These are phyloP conservation scores for Arenaria interpres DNA, from an alignment of 2,113 vertebrate genomes.

Conservation along the genomic window DNA sequence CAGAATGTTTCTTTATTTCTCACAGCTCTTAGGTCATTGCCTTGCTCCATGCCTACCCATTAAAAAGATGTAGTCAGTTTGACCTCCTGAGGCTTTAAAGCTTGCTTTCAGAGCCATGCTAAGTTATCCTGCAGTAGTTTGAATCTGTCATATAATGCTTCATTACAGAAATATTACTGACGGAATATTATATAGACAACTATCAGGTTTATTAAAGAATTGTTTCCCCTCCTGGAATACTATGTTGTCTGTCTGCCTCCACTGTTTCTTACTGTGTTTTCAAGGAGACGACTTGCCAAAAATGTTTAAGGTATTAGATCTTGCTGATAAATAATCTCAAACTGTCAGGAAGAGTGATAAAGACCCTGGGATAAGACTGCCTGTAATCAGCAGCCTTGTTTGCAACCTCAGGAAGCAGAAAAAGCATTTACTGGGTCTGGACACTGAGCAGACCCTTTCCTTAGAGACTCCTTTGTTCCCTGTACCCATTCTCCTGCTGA, in stretches of 20 bases:
- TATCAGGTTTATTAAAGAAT: neutral
- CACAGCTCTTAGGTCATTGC: slow-evolving; percentile 36
- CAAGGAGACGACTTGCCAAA: neutral
- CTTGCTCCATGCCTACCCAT: slow-evolving; percentile 30
- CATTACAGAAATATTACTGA: slow-evolving; percentile 1
- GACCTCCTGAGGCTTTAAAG: slow-evolving; percentile 48
- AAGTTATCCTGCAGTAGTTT: neutral
- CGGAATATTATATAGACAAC: neutral
- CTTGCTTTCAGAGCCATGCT: neutral
- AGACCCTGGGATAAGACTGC: slow-evolving; percentile 12
- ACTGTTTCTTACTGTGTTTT: neutral
- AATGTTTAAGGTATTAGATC: slow-evolving; percentile 4
- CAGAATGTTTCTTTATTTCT: slow-evolving; percentile 45
- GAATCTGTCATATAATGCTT: slow-evolving; percentile 29
- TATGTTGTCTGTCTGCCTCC: neutral
- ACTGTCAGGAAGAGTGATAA: slow-evolving; percentile 42
- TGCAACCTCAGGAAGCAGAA: slow-evolving; percentile 27
- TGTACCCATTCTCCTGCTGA: neutral
- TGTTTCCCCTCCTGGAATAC: neutral
- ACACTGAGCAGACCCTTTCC: slow-evolving; percentile 8
- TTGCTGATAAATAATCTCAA: slow-evolving; percentile 31
- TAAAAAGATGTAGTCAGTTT: slow-evolving; percentile 20
- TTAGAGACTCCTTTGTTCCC: slow-evolving; percentile 16
- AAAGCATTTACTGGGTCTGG: slow-evolving; percentile 34
- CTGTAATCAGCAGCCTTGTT: slow-evolving; percentile 36